A percentile compares a stretch with the other conserved stretches of the same genome.
These are phyloP conservation scores for Clamator glandarius DNA, from an alignment of 2,797 vertebrate species.

Conservation along the genomic window DNA sequence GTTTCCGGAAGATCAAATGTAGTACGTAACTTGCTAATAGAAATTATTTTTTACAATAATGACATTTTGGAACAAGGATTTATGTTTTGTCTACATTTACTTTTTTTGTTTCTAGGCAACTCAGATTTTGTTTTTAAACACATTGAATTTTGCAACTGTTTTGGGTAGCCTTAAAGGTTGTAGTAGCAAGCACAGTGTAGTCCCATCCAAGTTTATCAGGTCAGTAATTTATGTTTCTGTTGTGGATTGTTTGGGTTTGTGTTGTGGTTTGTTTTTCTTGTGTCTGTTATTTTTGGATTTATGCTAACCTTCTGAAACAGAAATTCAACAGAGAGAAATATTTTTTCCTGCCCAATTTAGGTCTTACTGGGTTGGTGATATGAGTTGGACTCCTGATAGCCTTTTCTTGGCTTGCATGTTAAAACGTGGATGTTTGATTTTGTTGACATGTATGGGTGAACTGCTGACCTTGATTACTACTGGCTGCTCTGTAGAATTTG, in stretches of 20 bases:
- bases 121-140: constrained; percentile 91
- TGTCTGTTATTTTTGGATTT: background rate
- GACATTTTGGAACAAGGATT: background rate
- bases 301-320: background rate
- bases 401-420: constrained; percentile 94
- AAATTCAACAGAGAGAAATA: background rate
- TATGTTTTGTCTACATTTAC: background rate
- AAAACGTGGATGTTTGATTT: constrained; percentile 91
- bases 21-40: background rate
- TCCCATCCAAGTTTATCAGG: constrained; percentile 89
- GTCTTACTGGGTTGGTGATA: constrained; percentile 93
- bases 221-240: constrained; percentile 52
- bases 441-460: constrained; percentile 88
- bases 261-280: background rate
- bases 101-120: constrained; percentile 82
- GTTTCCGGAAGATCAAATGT: background rate
- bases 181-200: constrained; percentile 82
- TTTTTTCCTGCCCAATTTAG: constrained; percentile 70
- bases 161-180: constrained; percentile 89
- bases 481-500: constrained; percentile 93
- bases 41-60: background rate
- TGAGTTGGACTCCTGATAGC: constrained; percentile 89
- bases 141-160: constrained; percentile 86
- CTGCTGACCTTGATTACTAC: constrained; percentile 86
- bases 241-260: background rate